A percentile compares a stretch with the other conserved stretches of the same genome.
phyloP scores from a whole-genome alignment of 2,113 vertebrate species.

The Apeltes quadracus region DNA sequence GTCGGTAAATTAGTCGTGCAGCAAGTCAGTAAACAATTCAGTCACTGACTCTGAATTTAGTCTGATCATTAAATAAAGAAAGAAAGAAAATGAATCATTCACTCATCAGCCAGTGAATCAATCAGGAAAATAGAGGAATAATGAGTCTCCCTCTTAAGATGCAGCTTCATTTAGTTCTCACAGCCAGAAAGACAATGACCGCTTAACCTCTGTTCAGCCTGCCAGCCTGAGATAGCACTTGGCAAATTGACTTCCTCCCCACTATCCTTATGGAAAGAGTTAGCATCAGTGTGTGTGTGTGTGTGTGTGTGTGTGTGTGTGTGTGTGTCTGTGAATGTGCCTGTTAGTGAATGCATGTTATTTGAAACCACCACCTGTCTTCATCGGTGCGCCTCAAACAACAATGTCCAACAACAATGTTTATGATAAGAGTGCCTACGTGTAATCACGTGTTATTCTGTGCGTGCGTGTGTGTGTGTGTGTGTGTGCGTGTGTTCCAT shows the following conservation, averaged over 20 bases:
- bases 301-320: not conserved
- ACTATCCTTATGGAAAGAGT: conserved; percentile 8
- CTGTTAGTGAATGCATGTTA: not conserved
- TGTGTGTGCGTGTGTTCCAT: not conserved
- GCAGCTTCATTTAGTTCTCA: conserved; percentile 52
- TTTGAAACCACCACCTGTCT: not conserved
- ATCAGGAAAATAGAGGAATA: conserved; percentile 50
- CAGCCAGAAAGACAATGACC: conserved; percentile 54
- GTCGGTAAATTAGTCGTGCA: conserved; percentile 55
- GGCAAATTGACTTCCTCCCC: conserved; percentile 55
- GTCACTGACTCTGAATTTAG: conserved; percentile 53
- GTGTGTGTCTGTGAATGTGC: not conserved
- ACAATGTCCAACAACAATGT: not conserved
- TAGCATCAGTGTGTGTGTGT: not conserved
- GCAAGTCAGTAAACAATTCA: conserved; percentile 60
- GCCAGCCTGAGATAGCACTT: conserved; percentile 62
- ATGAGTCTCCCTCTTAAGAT: conserved; percentile 40
- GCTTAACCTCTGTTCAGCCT: conserved; percentile 63
- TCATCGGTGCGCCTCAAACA: not conserved
- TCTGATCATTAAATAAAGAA: conserved; percentile 54
- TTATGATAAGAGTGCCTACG: not conserved
- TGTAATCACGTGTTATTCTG: not conserved
- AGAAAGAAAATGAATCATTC: conserved; percentile 34
- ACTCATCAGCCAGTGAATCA: conserved; percentile 48
- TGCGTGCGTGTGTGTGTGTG: not conserved